Percentiles rank a stretch among this genome's conserved stretches.
Conservation (phyloP, 2,113 vertebrate genomes). For the Bucco capensis region DNA sequence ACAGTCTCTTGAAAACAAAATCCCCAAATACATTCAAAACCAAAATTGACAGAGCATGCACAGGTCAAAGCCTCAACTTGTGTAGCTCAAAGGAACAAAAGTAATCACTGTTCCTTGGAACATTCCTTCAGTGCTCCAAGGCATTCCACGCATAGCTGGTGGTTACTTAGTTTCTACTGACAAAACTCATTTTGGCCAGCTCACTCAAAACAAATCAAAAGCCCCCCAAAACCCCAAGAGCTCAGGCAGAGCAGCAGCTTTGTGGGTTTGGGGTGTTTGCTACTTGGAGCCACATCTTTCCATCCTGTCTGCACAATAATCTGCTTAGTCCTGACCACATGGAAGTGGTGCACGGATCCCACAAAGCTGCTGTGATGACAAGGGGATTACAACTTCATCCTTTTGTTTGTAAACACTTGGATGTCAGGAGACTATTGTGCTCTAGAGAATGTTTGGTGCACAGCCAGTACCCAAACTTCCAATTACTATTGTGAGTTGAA, state of each 20-base stretch:
- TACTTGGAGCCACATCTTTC: neutral
- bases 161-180: constrained; percentile 29
- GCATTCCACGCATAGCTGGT: constrained; percentile 48
- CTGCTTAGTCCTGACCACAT: neutral
- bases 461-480: neutral
- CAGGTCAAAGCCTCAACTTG: neutral
- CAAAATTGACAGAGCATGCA: neutral
- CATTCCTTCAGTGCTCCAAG: constrained; percentile 33
- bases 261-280: neutral
- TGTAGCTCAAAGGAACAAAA: constrained; percentile 38
- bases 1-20: neutral
- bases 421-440: neutral
- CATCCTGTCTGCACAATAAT: neutral
- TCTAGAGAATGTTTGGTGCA: neutral
- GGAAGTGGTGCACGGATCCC: neutral
- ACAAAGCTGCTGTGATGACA: neutral
- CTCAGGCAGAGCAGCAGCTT: neutral
- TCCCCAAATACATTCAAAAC: too few species aligned
- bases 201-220: neutral
- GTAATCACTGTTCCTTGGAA: constrained; percentile 50
- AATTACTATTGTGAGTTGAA: neutral
- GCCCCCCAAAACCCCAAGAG: neutral
- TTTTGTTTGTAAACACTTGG: constrained; percentile 41
- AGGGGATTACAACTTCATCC: constrained; percentile 20
- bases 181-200: constrained; percentile 35